Percentiles rank a stretch among this genome's conserved stretches.
Evolutionary conservation across 2,113 vertebrate genomes (phyloP).

Genomic region (Gymnocephalus cernua): DNA sequence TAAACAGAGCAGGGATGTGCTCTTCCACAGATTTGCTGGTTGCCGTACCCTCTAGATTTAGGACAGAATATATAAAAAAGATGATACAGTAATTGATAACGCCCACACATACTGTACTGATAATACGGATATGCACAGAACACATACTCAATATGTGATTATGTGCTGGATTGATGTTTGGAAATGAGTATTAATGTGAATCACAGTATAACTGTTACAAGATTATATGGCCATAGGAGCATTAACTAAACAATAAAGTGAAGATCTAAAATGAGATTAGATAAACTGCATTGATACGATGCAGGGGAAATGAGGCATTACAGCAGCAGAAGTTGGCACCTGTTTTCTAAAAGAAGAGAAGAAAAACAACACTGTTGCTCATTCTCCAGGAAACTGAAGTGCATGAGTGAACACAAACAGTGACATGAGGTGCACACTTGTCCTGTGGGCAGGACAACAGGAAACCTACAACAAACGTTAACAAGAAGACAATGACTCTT

Average conservation of each 20-base stretch:
- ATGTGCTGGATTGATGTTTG: background rate
- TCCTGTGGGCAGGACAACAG: background rate
- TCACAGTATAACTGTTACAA: background rate
- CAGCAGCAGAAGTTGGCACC: background rate
- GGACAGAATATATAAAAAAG: no score
- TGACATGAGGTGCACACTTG: background rate
- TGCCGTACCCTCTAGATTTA: no score
- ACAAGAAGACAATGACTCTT: background rate
- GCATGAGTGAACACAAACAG: background rate
- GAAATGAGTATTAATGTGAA: background rate
- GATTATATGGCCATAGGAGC: background rate
- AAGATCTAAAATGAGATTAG: background rate
- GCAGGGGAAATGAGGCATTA: background rate
- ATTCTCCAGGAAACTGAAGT: slow-evolving; percentile 4
- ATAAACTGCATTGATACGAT: background rate
- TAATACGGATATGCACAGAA: background rate
- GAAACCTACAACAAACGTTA: background rate
- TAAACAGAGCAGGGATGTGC: background rate
- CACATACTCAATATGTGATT: background rate
- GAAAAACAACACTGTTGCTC: background rate
- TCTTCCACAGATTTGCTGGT: background rate
- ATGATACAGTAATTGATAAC: no score
- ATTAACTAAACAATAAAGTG: background rate
- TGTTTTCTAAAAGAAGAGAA: slow-evolving; percentile 18
- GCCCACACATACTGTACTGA: background rate